Evolutionary conservation across 2,888 invertebrate genomes (phyloP).

Genomic region (Ptychoptera contaminata): DNA sequence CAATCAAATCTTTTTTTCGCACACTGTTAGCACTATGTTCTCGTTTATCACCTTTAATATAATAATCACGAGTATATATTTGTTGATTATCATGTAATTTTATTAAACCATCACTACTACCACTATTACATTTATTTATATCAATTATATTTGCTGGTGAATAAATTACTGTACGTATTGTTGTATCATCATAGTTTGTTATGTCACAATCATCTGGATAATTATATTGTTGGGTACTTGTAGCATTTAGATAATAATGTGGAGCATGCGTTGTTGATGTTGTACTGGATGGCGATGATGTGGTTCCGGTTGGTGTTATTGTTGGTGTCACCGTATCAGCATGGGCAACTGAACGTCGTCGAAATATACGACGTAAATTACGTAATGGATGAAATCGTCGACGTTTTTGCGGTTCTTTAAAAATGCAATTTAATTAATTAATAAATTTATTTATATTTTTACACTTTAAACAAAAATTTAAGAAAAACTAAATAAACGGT

Average conservation of each 20-base stretch:
- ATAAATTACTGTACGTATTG: no score
- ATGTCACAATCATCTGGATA: no score
- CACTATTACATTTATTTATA: constrained; percentile 8
- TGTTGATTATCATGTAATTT: no score
- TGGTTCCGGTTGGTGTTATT: constrained; percentile 11
- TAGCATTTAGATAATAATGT: no score
- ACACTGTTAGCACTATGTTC: constrained; percentile 7
- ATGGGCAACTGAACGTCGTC: constrained; percentile 27
- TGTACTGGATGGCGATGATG: constrained; percentile 6
- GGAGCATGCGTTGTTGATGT: no score
- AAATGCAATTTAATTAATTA: constrained; percentile 5
- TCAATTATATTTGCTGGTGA: no score
- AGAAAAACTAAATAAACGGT: neutral
- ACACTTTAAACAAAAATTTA: neutral
- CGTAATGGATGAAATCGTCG: constrained; percentile 30
- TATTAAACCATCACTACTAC: constrained; percentile 6
- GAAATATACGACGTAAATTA: constrained; percentile 29
- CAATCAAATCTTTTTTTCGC: constrained; percentile 4
- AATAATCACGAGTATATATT: neutral
- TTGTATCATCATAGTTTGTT: no score
- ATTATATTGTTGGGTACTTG: no score
- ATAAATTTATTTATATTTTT: neutral
- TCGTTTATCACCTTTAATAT: constrained; percentile 3
- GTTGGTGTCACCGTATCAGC: constrained; percentile 14
- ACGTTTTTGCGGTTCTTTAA: constrained; percentile 24